Evolutionary conservation across 2,888 invertebrate genomes (phyloP).

Genomic region (Philhelius pedissequus): DNA sequence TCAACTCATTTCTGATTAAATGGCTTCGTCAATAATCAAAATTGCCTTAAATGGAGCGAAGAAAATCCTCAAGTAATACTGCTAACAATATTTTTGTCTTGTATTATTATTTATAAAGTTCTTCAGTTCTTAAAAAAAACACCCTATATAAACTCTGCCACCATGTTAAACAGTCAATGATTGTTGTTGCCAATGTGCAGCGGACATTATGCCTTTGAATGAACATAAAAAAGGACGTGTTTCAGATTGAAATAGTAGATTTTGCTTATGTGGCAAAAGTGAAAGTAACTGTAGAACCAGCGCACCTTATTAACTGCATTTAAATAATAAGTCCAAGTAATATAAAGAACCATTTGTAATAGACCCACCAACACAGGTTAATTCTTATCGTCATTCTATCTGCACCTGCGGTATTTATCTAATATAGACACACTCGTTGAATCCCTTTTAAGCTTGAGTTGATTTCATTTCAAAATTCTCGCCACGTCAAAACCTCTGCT

Average conservation of each 20-base stretch:
- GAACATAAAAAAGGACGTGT: not conserved
- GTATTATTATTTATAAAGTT: no score
- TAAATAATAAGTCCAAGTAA: not conserved
- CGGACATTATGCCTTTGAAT: not conserved
- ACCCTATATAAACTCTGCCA: not conserved
- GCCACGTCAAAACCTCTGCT: conserved; percentile 8
- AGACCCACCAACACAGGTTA: not conserved
- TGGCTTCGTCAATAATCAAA: no score
- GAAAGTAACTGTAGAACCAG: not conserved
- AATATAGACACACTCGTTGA: not conserved
- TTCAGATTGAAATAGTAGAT: not conserved
- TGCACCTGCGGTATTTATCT: not conserved
- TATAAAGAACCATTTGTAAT: not conserved
- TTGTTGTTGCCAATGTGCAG: not conserved
- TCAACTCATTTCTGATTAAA: no score
- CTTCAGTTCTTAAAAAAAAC: no score
- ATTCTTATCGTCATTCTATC: not conserved
- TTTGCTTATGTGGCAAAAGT: not conserved
- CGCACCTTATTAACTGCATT: not conserved
- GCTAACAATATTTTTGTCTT: no score
- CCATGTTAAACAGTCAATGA: not conserved
- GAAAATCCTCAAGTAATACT: no score
- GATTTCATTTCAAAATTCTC: not conserved
- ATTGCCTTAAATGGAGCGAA: no score
- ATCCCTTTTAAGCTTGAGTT: not conserved